Percentiles rank a stretch among this genome's conserved stretches.
phyloP scores from a whole-genome alignment of 2,888 invertebrate species.

The Tenthredo amoena region DNA sequence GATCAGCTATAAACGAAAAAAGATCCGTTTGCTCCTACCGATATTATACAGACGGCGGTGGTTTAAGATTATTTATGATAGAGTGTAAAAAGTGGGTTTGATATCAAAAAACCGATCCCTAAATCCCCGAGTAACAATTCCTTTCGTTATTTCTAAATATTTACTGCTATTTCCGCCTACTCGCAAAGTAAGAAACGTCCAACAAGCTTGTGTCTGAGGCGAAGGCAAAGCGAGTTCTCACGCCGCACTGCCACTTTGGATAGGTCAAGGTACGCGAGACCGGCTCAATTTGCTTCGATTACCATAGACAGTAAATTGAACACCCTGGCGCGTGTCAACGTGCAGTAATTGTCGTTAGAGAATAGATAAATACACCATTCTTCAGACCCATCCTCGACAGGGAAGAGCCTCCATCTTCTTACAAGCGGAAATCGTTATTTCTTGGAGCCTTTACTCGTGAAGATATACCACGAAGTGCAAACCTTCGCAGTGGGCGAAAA shows the following conservation, averaged over 20 bases:
- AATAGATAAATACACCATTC: neutral
- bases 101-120: neutral
- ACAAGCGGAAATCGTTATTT: neutral
- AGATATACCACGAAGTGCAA: neutral
- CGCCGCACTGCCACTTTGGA: constrained; percentile 47
- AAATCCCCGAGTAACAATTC: neutral
- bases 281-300: constrained; percentile 47
- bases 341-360: neutral
- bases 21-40: neutral
- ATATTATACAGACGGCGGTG: neutral
- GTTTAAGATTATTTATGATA: neutral
- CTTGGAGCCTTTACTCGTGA: neutral
- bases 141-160: neutral
- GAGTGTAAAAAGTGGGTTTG: neutral
- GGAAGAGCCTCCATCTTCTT: neutral
- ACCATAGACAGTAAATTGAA: constrained; percentile 40
- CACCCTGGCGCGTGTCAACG: constrained; percentile 40
- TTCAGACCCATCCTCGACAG: neutral
- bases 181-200: neutral
- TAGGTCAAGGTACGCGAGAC: constrained; percentile 50
- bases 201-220: neutral
- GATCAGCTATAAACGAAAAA: neutral
- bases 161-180: neutral
- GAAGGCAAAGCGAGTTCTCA: constrained; percentile 34
- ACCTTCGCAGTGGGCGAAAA: neutral